phyloP scores from a whole-genome alignment of 2,797 vertebrate genomes.

The Mionectes olivaceus region DNA sequence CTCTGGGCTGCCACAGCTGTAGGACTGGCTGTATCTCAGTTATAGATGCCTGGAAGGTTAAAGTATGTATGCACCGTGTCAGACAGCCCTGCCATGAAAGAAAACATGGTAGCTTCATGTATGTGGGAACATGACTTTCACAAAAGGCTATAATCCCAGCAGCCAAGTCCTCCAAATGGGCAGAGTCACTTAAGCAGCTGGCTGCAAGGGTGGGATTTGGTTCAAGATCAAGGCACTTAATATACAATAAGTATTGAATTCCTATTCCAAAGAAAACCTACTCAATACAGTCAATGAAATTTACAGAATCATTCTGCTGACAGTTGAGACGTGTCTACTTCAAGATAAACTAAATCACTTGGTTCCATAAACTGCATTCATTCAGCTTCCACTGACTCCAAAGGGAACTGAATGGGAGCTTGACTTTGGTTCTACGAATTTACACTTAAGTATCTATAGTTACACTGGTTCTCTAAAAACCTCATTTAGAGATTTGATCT shows the following conservation, averaged over 20 bases:
- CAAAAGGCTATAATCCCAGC: neutral
- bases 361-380: neutral
- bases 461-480: neutral
- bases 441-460: neutral
- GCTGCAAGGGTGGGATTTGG: neutral
- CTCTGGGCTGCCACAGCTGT: neutral
- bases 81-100: neutral
- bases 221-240: neutral
- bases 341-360: neutral
- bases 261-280: neutral
- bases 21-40: neutral
- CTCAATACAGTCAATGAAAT: neutral
- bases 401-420: neutral
- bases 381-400: neutral
- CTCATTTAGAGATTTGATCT: neutral
- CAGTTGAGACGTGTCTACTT: neutral
- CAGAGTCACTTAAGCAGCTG: neutral
- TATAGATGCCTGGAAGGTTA: neutral
- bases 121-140: neutral
- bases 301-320: neutral
- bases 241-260: neutral
- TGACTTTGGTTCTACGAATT: neutral
- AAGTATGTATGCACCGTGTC: neutral
- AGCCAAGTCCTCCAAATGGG: neutral
- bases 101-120: neutral